Evolutionary conservation across 2,113 vertebrate species (phyloP).

Genomic region (Pseudorectes ferrugineus): DNA sequence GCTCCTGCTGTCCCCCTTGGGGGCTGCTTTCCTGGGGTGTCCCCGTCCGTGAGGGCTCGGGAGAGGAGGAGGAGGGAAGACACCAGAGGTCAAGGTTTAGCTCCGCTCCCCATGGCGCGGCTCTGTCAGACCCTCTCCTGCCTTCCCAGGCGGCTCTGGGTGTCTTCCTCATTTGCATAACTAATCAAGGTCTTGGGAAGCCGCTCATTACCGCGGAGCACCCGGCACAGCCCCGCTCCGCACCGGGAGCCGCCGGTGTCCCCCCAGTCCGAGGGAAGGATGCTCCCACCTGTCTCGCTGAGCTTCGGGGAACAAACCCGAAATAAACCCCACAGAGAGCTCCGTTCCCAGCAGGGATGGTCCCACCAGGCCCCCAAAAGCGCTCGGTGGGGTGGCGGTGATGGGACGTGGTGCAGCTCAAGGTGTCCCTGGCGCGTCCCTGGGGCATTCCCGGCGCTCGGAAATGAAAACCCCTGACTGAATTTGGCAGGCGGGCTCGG

Average conservation of each 20-base stretch:
- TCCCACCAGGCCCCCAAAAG: fast-evolving
- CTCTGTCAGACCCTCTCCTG: fast-evolving
- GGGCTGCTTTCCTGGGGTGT: fast-evolving
- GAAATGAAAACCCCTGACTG: not conserved
- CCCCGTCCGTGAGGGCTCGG: fast-evolving
- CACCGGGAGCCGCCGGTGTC: not conserved
- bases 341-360: not conserved
- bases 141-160: not conserved
- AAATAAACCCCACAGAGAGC: not conserved
- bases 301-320: not conserved
- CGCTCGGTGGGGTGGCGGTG: fast-evolving
- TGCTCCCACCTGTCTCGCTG: not conserved
- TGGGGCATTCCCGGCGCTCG: fast-evolving
- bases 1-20: not conserved
- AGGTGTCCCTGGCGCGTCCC: not conserved
- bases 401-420: fast-evolving
- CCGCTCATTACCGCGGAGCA: not conserved
- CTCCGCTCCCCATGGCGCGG: fast-evolving
- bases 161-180: not conserved
- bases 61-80: not conserved
- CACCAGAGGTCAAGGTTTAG: fast-evolving
- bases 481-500: not conserved
- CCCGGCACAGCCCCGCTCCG: not conserved
- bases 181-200: not conserved
- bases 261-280: not conserved